These are phyloP conservation scores for Apomyelois bistriatella DNA, from an alignment of 2,888 invertebrate species.

Conservation along the genomic window DNA sequence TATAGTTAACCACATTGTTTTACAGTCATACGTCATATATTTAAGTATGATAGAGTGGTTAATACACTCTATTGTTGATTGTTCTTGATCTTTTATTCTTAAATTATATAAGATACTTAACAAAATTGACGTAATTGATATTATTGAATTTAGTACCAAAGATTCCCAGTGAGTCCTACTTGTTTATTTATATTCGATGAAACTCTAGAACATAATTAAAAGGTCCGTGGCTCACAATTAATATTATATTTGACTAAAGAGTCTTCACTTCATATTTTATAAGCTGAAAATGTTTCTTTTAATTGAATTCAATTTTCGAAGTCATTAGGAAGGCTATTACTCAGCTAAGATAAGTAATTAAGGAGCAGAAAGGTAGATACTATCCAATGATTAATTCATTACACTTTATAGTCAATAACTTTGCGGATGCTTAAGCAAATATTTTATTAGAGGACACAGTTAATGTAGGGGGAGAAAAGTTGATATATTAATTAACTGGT, in stretches of 20 bases:
- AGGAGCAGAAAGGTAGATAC: slow-evolving; percentile 31
- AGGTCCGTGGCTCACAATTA: not conserved
- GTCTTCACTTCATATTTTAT: slow-evolving; percentile 3
- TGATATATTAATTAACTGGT: slow-evolving; percentile 78
- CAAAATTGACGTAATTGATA: no score
- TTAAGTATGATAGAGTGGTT: no score
- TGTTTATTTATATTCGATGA: not conserved
- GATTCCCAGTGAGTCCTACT: not conserved
- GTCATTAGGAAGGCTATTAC: slow-evolving; percentile 37
- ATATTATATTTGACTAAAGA: slow-evolving; percentile 2
- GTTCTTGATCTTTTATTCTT: no score
- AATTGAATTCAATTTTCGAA: slow-evolving; percentile 33
- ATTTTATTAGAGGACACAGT: slow-evolving; percentile 70
- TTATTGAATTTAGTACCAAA: no score
- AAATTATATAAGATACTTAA: no score
- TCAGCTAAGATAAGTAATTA: slow-evolving; percentile 37
- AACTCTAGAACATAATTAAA: not conserved
- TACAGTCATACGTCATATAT: no score
- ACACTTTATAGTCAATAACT: slow-evolving; percentile 35
- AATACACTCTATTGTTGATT: no score
- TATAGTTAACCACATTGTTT: no score
- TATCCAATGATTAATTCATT: slow-evolving; percentile 44
- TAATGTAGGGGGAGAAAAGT: slow-evolving; percentile 72
- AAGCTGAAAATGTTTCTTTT: slow-evolving; percentile 15
- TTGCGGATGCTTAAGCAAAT: slow-evolving; percentile 44